Base-by-base conservation (phyloP, 2,113 vertebrate genomes). In the Dascyllus trimaculatus region DNA sequence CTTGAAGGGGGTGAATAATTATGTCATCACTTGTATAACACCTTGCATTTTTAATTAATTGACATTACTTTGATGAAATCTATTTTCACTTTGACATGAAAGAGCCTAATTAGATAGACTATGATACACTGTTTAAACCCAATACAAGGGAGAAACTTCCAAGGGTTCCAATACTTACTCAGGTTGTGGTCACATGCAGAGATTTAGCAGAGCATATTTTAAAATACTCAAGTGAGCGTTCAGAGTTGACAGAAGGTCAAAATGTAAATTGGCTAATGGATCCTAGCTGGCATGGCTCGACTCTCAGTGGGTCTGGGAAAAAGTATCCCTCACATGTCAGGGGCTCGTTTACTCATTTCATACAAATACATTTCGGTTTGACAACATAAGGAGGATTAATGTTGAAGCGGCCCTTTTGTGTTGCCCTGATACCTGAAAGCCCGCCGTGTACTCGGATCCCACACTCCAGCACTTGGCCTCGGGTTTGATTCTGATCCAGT, bases 401-500 rank as follows among this genome's bases (percentile, higher is more conserved):
- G 73, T 10, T 46, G 29, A 38, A 62, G 24, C 46, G 17, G 51
- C 35, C 52, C 35, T 78, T 79, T 78, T 35, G 72, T 81, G 81
- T 60, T 61, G 25, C 45, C 35, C 15, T 58, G 66, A 56, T 74
- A 75, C 73, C 79, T 64, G 35, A 63, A 63, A 59, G 51, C 64
- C 38, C 35, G 13, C 46, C 57, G 74, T 19, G 40, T 13, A 57
- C 54, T 78, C 57, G 51, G 78, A 80, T 83, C 86, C 81, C 85
- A 90, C 87, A 83, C 77, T 66, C 21, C 63, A 85, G 83, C 46
- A 65, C 70, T 88, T 78, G 84, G 90, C 85, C 52, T 62, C n/a
- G 19, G 72, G 74, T 90, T 82, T 81, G 81, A 85, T 75, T 63
- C 82, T 53, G 77, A 84, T 88, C 90, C 92, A 91, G 89, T 86